Conservation (phyloP, 2,888 invertebrate genomes). For the Horisme vitalbata region DNA sequence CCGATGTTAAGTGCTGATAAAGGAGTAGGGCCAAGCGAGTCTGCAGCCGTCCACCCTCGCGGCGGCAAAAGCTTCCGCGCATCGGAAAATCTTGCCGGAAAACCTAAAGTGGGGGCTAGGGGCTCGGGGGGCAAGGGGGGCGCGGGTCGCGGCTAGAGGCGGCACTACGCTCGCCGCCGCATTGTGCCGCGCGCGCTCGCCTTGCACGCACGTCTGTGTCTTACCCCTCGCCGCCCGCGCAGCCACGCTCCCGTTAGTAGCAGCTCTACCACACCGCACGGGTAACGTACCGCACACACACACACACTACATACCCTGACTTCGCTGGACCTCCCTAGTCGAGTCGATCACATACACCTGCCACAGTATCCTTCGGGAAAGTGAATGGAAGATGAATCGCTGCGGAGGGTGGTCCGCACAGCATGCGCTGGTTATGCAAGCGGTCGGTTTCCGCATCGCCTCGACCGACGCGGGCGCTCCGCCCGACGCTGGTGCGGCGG, state of each 20-base stretch:
- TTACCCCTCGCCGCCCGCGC: constrained; percentile 47
- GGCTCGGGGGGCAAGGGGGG: constrained; percentile 30
- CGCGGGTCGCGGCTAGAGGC: constrained; percentile 35
- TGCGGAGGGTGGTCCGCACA: constrained; percentile 4
- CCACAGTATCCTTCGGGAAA: constrained; percentile 1
- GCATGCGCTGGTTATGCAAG: neutral
- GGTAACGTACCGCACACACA: constrained; percentile 61
- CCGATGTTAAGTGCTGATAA: too few relatives aligned
- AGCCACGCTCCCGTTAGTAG: constrained; percentile 48
- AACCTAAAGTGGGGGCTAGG: constrained; percentile 25
- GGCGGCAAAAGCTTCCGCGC: constrained; percentile 19
- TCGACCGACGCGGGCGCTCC: neutral
- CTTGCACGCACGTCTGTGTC: constrained; percentile 63
- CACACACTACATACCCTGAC: constrained; percentile 17
- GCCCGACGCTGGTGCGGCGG: constrained; percentile 31
- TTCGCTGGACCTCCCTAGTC: neutral
- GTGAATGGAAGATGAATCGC: constrained; percentile 3
- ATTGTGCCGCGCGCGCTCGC: constrained; percentile 64
- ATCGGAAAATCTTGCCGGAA: constrained; percentile 22
- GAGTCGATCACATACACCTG: too few relatives aligned
- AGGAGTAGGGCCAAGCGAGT: neutral
- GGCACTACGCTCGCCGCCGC: constrained; percentile 33
- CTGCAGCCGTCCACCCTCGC: neutral
- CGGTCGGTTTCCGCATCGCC: constrained; percentile 2
- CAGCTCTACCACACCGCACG: constrained; percentile 31